A percentile compares a stretch with the other conserved stretches of the same genome.
Evolutionary conservation across 1,140 invertebrate genomes (phyloP).

Genomic region (Drosophila nannoptera): DNA sequence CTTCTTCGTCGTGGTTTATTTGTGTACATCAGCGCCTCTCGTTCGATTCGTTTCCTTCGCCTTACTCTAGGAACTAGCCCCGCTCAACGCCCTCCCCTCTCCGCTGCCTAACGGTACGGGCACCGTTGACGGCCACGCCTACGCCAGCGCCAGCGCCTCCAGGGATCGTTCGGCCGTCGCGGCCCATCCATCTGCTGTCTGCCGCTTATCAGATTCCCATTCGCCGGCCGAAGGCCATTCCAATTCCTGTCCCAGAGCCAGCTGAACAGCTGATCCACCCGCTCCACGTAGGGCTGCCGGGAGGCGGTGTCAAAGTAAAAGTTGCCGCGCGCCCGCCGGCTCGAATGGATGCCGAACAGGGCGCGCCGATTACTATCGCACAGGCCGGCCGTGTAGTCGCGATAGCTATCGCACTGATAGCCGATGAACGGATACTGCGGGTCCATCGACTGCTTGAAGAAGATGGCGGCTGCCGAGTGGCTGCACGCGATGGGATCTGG

Average conservation of each 20-base stretch:
- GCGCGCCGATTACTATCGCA: slow-evolving; percentile 58
- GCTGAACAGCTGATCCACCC: slow-evolving; percentile 21
- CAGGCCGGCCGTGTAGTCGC: slow-evolving; percentile 80
- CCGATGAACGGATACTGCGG: slow-evolving; percentile 81
- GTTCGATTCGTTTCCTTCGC: too few species aligned
- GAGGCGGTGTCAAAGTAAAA: slow-evolving; percentile 67
- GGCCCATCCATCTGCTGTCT: background rate
- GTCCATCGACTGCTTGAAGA: slow-evolving; percentile 85
- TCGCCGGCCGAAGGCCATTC: slow-evolving; percentile 2
- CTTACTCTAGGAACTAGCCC: slow-evolving; percentile 20
- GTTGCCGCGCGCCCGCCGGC: slow-evolving; percentile 47
- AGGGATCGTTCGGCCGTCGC: background rate
- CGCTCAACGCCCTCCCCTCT: background rate
- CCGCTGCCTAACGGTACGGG: background rate
- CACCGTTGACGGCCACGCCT: slow-evolving; percentile 4
- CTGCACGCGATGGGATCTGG: slow-evolving; percentile 84
- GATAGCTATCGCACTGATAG: slow-evolving; percentile 82
- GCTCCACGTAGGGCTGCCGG: slow-evolving; percentile 61
- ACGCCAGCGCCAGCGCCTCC: slow-evolving; percentile 22
- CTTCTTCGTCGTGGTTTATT: too few species aligned
- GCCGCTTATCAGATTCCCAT: background rate
- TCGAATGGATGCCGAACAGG: slow-evolving; percentile 74
- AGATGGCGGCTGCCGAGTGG: slow-evolving; percentile 84
- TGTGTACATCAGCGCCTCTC: too few species aligned
- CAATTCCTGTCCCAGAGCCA: slow-evolving; percentile 16